Evolutionary conservation across 2,888 invertebrate species (phyloP).

Genomic region (Ferrisia virgata): DNA sequence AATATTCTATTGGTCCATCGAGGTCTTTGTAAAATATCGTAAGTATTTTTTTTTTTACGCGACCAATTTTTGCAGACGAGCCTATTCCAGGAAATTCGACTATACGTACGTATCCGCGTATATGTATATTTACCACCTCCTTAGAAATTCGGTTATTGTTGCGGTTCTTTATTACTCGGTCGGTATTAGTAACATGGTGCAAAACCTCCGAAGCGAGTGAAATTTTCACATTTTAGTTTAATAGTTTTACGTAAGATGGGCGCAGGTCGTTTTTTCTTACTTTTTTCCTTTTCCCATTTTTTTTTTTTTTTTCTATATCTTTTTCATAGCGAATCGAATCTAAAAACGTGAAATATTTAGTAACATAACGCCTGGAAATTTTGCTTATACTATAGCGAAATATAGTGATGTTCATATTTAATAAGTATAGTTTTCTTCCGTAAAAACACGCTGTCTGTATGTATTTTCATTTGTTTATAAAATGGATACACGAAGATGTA

Average conservation of each 20-base stretch:
- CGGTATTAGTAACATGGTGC: not conserved
- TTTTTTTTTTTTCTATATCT: not conserved
- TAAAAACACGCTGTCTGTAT: not conserved
- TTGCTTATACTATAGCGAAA: not conserved
- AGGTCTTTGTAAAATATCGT: not conserved
- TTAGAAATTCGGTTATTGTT: not conserved
- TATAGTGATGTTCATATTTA: not conserved
- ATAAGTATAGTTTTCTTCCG: constrained; percentile 10
- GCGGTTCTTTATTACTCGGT: not conserved
- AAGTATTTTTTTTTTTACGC: not conserved
- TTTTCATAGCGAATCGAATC: constrained; percentile 1
- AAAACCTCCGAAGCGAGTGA: not conserved
- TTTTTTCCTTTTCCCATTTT: not conserved
- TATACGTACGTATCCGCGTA: too few species aligned
- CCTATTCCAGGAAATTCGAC: not conserved
- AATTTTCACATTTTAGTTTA: not conserved
- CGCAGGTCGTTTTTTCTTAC: not conserved
- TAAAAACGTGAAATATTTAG: constrained; percentile 12
- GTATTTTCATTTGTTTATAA: not conserved
- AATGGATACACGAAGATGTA: not conserved
- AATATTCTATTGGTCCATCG: not conserved
- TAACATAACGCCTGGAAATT: not conserved
- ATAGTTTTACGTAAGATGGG: not conserved
- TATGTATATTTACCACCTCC: not conserved
- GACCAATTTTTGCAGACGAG: not conserved